These are phyloP conservation scores for Thermophis baileyi DNA, from an alignment of 2,113 vertebrate genomes.

Conservation along the genomic window DNA sequence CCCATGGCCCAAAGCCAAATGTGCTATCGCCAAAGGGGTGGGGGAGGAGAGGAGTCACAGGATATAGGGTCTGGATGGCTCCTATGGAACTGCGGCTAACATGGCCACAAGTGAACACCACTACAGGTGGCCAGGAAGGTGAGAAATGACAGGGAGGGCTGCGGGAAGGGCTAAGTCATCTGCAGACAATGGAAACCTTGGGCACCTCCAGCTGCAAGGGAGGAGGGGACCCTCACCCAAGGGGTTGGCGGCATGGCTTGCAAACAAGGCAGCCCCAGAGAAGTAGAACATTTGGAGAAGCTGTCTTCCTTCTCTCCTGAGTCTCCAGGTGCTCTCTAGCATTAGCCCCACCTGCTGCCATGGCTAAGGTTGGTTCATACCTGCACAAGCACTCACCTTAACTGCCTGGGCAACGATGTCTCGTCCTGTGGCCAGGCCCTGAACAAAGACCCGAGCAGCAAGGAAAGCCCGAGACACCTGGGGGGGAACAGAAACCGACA, in stretches of 20 bases:
- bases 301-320: background rate
- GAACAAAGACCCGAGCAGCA: constrained; percentile 78
- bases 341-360: background rate
- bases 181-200: too few species aligned
- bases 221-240: background rate
- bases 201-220: background rate
- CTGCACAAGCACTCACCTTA: constrained; percentile 72
- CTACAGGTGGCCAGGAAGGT: background rate
- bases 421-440: constrained; percentile 78
- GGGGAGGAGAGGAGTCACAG: too few species aligned
- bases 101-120: background rate
- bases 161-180: background rate
- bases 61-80: background rate
- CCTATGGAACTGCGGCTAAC: background rate
- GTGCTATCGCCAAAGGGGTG: too few species aligned
- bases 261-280: background rate
- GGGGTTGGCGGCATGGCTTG: background rate
- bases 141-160: background rate
- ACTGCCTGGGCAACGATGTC: constrained; percentile 80
- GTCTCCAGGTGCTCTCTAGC: background rate
- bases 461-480: constrained; percentile 81
- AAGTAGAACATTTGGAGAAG: background rate
- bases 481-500: background rate
- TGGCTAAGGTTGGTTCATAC: background rate
- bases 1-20: background rate